Base-by-base conservation (phyloP, 1,140 invertebrate genomes). In the Anastrepha obliqua region DNA sequence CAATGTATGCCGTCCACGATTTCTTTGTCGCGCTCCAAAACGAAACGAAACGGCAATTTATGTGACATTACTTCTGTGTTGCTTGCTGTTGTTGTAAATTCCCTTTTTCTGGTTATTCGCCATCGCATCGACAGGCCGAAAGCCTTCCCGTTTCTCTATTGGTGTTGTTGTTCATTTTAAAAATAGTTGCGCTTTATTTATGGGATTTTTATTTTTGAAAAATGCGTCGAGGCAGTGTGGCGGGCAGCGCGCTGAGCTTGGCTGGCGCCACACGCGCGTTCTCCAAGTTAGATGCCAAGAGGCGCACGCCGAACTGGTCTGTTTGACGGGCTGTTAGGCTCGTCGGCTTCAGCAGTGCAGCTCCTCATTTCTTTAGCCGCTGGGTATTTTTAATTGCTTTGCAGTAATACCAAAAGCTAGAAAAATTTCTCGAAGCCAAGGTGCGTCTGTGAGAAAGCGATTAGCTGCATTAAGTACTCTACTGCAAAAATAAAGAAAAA, bases 41-140 rank as follows among this genome's bases (percentile, higher is more conserved):
- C 47, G 74, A 29, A 81, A 81, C 47, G 74, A 81, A 81, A 81
- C 55, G 74, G 47, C 44, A 55, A 81, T 81, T 81, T 81, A 81
- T 81, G 74, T 81, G 74, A 81, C 74, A 81, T 81, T 81, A 7
- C 74, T 20, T 7, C 55, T 29, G 17, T 8, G 51, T 20, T 55
- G 47, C 42, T n/a, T 81, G 42, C 39, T 13, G 20, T 55, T 47
- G 67, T 8, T 13, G 44, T 55, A 17, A 17, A 17, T 42, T 42
- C 20, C 20, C 11, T 55, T 13, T 47, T 81, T 15, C 17, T 51
- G 42, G 1, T 17, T 20, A 17, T 42, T 44, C 13, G n/a, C 15
- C 17, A 7, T 74, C 11, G 9, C 44, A 58, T 81, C 74, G 74
- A 55, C n/a, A 47, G 0, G n/a, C 47, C 55, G 47, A 39, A 67